Conservation (phyloP, 2,888 invertebrate species). For the Drosophila rellima region DNA sequence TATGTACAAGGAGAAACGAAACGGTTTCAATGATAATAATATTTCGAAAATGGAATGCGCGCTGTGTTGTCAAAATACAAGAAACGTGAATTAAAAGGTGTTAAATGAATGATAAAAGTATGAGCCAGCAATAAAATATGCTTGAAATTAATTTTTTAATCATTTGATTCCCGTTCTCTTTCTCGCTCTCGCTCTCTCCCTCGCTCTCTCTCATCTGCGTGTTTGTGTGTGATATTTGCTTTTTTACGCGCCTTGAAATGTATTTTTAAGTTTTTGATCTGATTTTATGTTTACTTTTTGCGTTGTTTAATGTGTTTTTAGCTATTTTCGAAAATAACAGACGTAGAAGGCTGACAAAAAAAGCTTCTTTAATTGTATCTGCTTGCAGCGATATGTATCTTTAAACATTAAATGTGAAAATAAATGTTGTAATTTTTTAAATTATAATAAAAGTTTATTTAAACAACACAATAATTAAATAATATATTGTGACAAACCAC, state of each 20-base stretch:
- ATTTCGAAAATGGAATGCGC: conserved; percentile 31
- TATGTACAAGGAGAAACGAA: conserved; percentile 17
- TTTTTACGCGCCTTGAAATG: conserved; percentile 78
- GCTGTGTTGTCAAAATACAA: conserved; percentile 26
- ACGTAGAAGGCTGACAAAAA: conserved; percentile 15
- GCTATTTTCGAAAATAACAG: conserved; percentile 29
- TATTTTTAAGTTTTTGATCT: conserved; percentile 80
- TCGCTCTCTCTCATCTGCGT: conserved; percentile 4
- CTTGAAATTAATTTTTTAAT: conserved; percentile 20
- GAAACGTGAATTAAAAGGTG: conserved; percentile 45
- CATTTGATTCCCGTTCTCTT: conserved; percentile 10
- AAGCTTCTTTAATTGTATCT: background rate
- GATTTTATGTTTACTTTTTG: conserved; percentile 78
- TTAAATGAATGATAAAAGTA: conserved; percentile 37
- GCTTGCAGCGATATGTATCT: conserved; percentile 1
- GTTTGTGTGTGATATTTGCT: conserved; percentile 39
- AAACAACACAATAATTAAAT: conserved; percentile 1
- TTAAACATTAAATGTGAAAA: background rate
- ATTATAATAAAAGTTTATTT: background rate
- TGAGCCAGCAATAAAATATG: conserved; percentile 20
- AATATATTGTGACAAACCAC: background rate
- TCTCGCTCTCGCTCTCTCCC: background rate
- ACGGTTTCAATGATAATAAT: conserved; percentile 28
- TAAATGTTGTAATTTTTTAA: background rate
- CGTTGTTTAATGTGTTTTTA: conserved; percentile 68